Conservation (phyloP, 2,797 vertebrate genomes). For the Pantherophis alleghaniensis region DNA sequence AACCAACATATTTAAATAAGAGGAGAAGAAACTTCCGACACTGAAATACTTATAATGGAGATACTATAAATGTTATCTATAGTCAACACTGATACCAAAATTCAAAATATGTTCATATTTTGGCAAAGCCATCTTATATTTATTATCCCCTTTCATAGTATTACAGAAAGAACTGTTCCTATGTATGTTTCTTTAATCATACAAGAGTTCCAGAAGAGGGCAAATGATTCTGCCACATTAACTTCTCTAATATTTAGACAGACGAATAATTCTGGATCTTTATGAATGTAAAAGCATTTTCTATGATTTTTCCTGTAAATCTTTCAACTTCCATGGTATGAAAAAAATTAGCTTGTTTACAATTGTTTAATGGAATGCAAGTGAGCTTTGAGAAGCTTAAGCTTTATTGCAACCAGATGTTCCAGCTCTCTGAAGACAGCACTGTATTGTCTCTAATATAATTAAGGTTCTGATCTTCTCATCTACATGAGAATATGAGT, state of each 20-base stretch:
- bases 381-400: not conserved
- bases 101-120: not conserved
- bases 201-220: not conserved
- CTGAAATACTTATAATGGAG: not conserved
- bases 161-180: not conserved
- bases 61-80: not conserved
- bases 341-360: not conserved
- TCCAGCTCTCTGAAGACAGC: not conserved
- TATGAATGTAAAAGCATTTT: not conserved
- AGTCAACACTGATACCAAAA: not conserved
- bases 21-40: not conserved
- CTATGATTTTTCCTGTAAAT: not conserved
- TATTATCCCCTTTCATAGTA: not conserved
- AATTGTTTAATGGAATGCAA: not conserved
- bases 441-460: not conserved
- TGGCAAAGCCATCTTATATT: not conserved
- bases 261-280: not conserved
- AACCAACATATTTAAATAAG: not conserved
- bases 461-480: slow-evolving; percentile 15
- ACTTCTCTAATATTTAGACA: not conserved
- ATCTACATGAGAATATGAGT: not conserved
- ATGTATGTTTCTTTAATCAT: not conserved
- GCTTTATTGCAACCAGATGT: slow-evolving; percentile 22
- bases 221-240: not conserved
- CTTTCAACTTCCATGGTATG: not conserved